A percentile compares a stretch with the other conserved stretches of the same genome.
Conservation (phyloP, 2,888 invertebrate species). For the Epistrophella euchroma region DNA sequence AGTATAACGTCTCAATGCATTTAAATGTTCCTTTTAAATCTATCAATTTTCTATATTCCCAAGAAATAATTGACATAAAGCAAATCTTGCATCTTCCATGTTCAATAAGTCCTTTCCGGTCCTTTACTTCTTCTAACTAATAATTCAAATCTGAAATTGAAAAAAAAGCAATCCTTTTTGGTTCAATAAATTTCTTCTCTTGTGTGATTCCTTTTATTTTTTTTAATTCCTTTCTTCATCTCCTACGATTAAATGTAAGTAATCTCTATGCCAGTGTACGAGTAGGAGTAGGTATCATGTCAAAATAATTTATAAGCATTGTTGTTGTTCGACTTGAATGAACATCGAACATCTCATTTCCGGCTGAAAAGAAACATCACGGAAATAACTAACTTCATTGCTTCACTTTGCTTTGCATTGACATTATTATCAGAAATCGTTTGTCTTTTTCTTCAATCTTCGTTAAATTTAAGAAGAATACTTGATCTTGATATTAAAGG, state of each 20-base stretch:
- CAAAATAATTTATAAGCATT: constrained; percentile 25
- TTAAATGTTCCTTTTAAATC: too few relatives aligned
- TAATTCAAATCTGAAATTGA: constrained; percentile 58
- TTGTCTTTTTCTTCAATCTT: constrained; percentile 2
- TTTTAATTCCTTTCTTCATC: constrained; percentile 2
- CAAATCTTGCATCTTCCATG: not conserved
- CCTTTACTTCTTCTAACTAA: not conserved
- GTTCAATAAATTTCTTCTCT: constrained; percentile 29
- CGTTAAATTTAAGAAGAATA: not conserved
- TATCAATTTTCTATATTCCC: too few relatives aligned
- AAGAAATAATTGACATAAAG: not conserved
- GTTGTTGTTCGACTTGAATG: constrained; percentile 62
- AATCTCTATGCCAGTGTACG: constrained; percentile 4
- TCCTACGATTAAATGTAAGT: constrained; percentile 46
- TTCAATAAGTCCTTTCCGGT: constrained; percentile 27
- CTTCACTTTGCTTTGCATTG: constrained; percentile 39
- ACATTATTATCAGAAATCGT: constrained; percentile 16
- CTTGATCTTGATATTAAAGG: too few relatives aligned
- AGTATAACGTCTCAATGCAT: too few relatives aligned
- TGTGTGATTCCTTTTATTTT: constrained; percentile 41
- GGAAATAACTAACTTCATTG: constrained; percentile 31
- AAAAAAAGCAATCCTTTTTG: constrained; percentile 53
- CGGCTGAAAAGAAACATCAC: constrained; percentile 44
- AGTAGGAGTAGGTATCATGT: constrained; percentile 11
- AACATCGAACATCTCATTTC: constrained; percentile 72